Evolutionary conservation across 2,797 vertebrate species (phyloP), one percentile per base, ranked within the genome.

Genomic region (Ciconia nigra): DNA sequence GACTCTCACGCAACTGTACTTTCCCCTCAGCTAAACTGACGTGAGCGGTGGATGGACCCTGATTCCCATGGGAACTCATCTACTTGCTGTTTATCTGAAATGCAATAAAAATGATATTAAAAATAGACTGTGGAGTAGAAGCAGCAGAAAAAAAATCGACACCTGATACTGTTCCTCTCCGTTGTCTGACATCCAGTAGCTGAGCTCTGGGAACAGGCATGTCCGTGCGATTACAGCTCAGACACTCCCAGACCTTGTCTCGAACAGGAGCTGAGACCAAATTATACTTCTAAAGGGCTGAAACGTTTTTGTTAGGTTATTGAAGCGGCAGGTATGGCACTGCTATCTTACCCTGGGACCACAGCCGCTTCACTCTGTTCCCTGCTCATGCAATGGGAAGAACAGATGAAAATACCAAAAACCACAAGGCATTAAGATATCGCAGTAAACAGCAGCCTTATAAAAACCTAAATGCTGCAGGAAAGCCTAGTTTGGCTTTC

Each of bases 41-140:
- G 2, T 25, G 61, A 90, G 20, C 1, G 0, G 87, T 86, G 87
- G 65, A 55, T 25, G 42, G 83, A 57, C 54, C 42, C 74, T 13
- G 63, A 83, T 96, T 95, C 94, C 91, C 96, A 96, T 93, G 96
- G 91, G 96, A 97, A 97, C 83, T 41, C 22, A 3, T 84, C 84
- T 71, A 29, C 52, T 91, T 69, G 49, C 69, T 96, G 66, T 90
- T 97, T 95, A 94, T 95, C 95, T 95, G 47, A 76, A 95, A 25
- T 10, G 82, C 82, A 95, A 95, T 97, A 97, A 97, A 97, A 97
- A 52, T 72, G 12, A 83, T 79, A 93, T 96, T 81, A 51, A 96
- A 96, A 94, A 87, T 86, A 94, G 28, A 57, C 41, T 51, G 58
- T 29, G 24, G 61, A 71, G 37, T 52, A 92, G 55, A 69, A 94